phyloP scores from a whole-genome alignment of 2,113 vertebrate genomes.

The Rhynchomys soricoides region DNA sequence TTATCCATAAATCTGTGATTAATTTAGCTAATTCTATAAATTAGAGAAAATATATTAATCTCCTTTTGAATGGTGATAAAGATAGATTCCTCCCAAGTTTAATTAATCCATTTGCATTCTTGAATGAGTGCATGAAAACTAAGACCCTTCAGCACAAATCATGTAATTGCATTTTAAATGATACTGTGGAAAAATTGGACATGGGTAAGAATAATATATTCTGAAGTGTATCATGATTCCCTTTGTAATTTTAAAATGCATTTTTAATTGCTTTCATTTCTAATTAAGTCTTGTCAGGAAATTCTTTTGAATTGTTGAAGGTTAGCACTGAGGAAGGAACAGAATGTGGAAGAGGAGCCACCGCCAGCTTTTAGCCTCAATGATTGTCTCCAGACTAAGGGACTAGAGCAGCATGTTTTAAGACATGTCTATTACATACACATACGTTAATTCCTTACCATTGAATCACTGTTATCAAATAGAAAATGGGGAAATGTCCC shows the following conservation, averaged over 20 bases:
- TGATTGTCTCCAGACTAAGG: background rate
- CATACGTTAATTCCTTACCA: background rate
- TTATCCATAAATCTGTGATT: constrained; percentile 64
- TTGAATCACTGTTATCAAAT: background rate
- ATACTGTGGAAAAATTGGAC: constrained; percentile 55
- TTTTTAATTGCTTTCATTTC: constrained; percentile 47
- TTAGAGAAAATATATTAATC: constrained; percentile 68
- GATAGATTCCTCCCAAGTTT: constrained; percentile 32
- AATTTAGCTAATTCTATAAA: constrained; percentile 65
- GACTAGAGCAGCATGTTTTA: background rate
- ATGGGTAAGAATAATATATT: constrained; percentile 43
- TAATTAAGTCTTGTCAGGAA: constrained; percentile 42
- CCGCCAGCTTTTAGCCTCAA: background rate
- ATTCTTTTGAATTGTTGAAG: background rate
- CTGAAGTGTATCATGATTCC: constrained; percentile 8
- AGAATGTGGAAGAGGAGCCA: background rate
- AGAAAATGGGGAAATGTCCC: background rate
- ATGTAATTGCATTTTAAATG: constrained; percentile 57
- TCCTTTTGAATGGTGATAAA: constrained; percentile 58
- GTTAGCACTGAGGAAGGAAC: constrained; percentile 3
- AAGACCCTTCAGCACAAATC: constrained; percentile 52
- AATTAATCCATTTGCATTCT: constrained; percentile 63
- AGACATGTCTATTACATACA: background rate
- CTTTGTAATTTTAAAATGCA: constrained; percentile 50
- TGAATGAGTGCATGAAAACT: constrained; percentile 32